Conservation (phyloP, 2,888 invertebrate genomes). For the Euplexia lucipara region DNA sequence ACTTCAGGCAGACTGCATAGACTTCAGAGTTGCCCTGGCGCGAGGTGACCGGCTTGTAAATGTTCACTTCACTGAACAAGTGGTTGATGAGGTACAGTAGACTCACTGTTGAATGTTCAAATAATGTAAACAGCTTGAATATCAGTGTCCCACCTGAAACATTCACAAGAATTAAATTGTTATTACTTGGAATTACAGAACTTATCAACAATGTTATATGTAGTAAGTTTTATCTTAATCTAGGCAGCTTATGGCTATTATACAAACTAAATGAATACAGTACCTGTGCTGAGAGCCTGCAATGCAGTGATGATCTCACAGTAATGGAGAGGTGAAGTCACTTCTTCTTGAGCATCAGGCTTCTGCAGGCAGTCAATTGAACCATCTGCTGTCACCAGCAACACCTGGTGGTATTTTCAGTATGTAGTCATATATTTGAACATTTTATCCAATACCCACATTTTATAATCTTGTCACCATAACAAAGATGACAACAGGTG, state of each 20-base stretch:
- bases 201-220: not conserved
- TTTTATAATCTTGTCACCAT: too few relatives aligned
- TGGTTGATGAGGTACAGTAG: constrained; percentile 95
- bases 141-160: constrained; percentile 94
- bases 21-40: constrained; percentile 98
- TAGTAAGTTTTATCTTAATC: not conserved
- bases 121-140: constrained; percentile 97
- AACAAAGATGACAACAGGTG: not conserved
- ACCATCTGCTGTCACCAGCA: constrained; percentile 97
- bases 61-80: constrained; percentile 93
- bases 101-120: constrained; percentile 95
- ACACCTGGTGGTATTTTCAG: constrained; percentile 83
- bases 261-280: constrained; percentile 1
- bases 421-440: too few relatives aligned
- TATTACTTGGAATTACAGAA: not conserved
- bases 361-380: constrained; percentile 96
- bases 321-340: constrained; percentile 95
- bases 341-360: constrained; percentile 96
- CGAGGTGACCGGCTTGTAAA: constrained; percentile 98
- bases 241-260: not conserved
- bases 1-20: constrained; percentile 94
- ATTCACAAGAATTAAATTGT: constrained; percentile 9
- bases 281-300: constrained; percentile 92
- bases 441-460: too few relatives aligned
- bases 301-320: constrained; percentile 96